A percentile compares a stretch with the other conserved stretches of the same genome.
phyloP scores from a whole-genome alignment of 2,113 vertebrate species.

The Caranx melampygus region DNA sequence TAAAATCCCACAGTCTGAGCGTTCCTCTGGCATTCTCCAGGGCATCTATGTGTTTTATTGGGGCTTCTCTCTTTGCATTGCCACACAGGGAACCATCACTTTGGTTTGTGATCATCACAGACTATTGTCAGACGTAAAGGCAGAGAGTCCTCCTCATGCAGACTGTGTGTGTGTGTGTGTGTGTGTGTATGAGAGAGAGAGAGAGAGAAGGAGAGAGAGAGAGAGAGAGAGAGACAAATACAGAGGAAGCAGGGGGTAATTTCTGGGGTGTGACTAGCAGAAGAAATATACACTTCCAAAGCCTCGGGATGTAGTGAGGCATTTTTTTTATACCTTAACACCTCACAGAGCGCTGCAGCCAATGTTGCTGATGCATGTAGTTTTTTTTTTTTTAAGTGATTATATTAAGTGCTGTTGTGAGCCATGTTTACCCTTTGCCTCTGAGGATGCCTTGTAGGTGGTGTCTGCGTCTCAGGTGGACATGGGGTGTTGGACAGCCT shows the following conservation, averaged over 20 bases:
- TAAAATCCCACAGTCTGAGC: constrained; percentile 52
- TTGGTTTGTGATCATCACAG: constrained; percentile 65
- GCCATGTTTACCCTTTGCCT: constrained; percentile 68
- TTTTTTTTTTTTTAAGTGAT: constrained; percentile 74
- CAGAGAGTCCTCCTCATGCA: constrained; percentile 66
- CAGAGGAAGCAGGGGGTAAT: constrained; percentile 33
- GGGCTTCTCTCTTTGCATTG: constrained; percentile 39
- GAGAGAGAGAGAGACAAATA: constrained; percentile 14
- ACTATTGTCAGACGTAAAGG: constrained; percentile 61
- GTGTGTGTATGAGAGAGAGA: too few species aligned
- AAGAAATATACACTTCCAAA: constrained; percentile 47
- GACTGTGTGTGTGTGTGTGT: constrained; percentile 24
- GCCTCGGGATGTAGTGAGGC: constrained; percentile 32
- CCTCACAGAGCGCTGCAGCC: constrained; percentile 35
- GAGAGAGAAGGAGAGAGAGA: too few species aligned
- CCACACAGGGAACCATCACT: constrained; percentile 59
- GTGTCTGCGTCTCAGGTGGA: constrained; percentile 57
- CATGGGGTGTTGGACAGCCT: constrained; percentile 51
- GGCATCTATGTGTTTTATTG: constrained; percentile 64
- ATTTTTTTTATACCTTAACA: constrained; percentile 72
- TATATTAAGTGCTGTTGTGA: constrained; percentile 71
- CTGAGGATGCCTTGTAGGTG: constrained; percentile 66
- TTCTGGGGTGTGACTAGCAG: constrained; percentile 48
- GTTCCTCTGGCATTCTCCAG: constrained; percentile 62
- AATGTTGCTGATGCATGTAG: constrained; percentile 74